Conservation (phyloP, 2,888 invertebrate genomes). For the Hermaeophaga mercurialis region DNA sequence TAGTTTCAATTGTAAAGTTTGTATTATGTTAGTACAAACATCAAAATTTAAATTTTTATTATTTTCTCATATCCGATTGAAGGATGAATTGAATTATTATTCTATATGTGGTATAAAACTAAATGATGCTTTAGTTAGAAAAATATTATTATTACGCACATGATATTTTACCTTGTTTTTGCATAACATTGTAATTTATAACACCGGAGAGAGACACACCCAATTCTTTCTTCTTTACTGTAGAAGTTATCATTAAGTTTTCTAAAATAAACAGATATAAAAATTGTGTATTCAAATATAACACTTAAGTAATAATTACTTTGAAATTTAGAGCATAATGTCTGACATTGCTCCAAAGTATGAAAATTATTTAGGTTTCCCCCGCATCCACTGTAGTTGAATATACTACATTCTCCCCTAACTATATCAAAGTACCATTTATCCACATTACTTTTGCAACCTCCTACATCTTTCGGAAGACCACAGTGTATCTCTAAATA, state of each 20-base stretch:
- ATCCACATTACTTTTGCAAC: constrained; percentile 76
- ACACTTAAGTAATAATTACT: no score
- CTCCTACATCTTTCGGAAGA: constrained; percentile 70
- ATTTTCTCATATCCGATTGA: no score
- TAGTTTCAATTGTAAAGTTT: no score
- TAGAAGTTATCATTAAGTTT: constrained; percentile 53
- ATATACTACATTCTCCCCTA: constrained; percentile 76
- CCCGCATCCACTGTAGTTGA: constrained; percentile 87
- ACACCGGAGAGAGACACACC: constrained; percentile 53
- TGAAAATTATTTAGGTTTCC: constrained; percentile 89
- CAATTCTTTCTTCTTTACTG: constrained; percentile 50
- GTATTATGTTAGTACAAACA: no score
- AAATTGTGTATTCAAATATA: background rate
- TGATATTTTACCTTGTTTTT: constrained; percentile 47
- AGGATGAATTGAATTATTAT: no score
- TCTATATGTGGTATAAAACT: no score
- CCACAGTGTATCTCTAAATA: constrained; percentile 64
- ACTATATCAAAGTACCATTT: constrained; percentile 85
- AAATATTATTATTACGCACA: no score
- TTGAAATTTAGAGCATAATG: constrained; percentile 63
- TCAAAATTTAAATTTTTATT: no score
- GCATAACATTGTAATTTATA: constrained; percentile 47
- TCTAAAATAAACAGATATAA: constrained; percentile 41
- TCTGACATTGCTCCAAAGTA: constrained; percentile 71
- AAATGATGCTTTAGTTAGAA: no score